phyloP scores from a whole-genome alignment of 2,113 vertebrate genomes.

The Pelvicachromis taeniatus region DNA sequence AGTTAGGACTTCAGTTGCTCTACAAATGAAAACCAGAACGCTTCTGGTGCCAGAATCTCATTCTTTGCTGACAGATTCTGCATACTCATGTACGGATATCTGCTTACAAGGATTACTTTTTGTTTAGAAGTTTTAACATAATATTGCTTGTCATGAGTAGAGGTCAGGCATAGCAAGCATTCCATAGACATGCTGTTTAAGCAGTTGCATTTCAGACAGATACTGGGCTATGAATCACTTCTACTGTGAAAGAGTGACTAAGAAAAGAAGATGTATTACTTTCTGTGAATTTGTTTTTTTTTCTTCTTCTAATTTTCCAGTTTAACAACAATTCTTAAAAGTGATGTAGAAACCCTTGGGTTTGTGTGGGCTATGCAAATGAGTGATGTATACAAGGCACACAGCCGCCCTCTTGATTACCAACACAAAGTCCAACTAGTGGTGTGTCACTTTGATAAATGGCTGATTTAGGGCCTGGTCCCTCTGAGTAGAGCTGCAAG shows the following conservation, averaged over 20 bases:
- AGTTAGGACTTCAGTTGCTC: neutral
- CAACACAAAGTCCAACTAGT: constrained; percentile 30
- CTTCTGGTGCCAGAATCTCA: neutral
- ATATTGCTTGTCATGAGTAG: neutral
- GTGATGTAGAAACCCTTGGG: neutral
- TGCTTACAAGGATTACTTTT: neutral
- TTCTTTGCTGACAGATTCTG: neutral
- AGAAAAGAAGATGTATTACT: neutral
- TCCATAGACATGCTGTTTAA: neutral
- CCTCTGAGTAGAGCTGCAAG: constrained; percentile 34
- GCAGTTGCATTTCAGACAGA: neutral
- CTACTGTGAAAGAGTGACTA: neutral
- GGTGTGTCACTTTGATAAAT: constrained; percentile 49
- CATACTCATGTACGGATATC: neutral
- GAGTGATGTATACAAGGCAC: neutral
- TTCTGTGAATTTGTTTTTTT: neutral
- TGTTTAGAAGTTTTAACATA: neutral
- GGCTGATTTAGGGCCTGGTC: constrained; percentile 11
- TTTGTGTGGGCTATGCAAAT: neutral
- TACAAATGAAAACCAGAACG: neutral
- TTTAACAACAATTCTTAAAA: neutral
- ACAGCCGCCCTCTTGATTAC: constrained; percentile 23
- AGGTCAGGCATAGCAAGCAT: neutral
- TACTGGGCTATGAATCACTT: neutral
- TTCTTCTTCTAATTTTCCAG: neutral